Base-by-base conservation (phyloP, 2,888 invertebrate genomes). In the Copidosoma aretas region DNA sequence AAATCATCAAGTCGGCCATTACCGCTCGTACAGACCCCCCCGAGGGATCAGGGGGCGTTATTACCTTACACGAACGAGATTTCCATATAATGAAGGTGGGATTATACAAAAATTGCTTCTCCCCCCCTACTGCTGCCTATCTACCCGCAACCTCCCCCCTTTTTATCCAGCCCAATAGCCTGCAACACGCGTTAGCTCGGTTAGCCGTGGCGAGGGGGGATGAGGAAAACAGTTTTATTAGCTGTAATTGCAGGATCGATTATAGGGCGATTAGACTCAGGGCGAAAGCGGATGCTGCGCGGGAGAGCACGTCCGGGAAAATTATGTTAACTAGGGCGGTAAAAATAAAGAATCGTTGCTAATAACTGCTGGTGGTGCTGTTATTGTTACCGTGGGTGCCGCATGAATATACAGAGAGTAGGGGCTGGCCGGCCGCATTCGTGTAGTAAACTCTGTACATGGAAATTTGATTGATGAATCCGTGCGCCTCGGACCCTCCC, bases 51-150 rank as follows among this genome's bases (percentile, higher is more conserved):
- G 14, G 14, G 15, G 19, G 21, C 60, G 64, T 64, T 68, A 67
- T 59, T 67, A 68, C 63, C 46, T 60, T 68, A 62, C 43, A 53
- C 60, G 39, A 64, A 68, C 64, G 64, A 68, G 68, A 68, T 66
- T 70, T 70, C 60, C 62, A 64, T 63, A 70, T 70, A 70, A 67
- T 70, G 64, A 70, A 70, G 15, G 60, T 52, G 46, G 64, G 57
- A 67, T 67, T 64, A 46, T 46, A 70, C 54, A 67, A 67, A 70
- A 67, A 70, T 67, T 63, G 65, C 57, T 57, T 63, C 64, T 39
- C 51, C 64, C 49, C 32, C 32, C 43, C 43, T 46, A 15, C 15
- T 1, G 4, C 8, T 46, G 17, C 32, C 32, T 32, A 8, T 32
- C 32, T 32, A 5, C 32, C 32, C 32, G 3, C 8, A 5, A 32